These are phyloP conservation scores for Intellagama lesueurii DNA, from an alignment of 2,797 vertebrate genomes.

Conservation along the genomic window DNA sequence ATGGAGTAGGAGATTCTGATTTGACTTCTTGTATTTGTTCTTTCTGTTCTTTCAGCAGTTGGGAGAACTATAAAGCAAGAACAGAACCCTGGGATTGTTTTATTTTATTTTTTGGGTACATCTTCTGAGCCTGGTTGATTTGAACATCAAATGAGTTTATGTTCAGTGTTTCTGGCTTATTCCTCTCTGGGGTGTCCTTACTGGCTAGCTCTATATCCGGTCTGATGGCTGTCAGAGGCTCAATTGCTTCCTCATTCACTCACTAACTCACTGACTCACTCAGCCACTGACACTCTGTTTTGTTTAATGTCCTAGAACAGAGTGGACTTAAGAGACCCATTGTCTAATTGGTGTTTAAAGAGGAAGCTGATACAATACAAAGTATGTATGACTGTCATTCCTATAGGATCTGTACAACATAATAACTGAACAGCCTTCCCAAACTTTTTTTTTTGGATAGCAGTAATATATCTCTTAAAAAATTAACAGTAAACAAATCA, in stretches of 20 bases:
- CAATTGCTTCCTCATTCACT: constrained; percentile 12
- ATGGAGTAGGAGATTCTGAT: not conserved
- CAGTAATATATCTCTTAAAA: not conserved
- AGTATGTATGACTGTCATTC: not conserved
- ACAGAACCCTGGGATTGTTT: not conserved
- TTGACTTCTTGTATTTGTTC: fast-evolving
- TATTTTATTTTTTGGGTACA: not conserved
- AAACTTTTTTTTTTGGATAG: too few relatives aligned
- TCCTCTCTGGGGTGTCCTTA: not conserved
- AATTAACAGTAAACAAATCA: too few relatives aligned
- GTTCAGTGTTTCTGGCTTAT: too few relatives aligned
- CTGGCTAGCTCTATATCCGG: not conserved
- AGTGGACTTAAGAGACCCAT: not conserved
- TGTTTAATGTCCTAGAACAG: constrained; percentile 15
- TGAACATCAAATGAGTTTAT: not conserved
- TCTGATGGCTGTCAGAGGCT: not conserved
- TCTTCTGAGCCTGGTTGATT: not conserved
- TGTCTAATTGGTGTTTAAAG: not conserved
- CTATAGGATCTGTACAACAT: not conserved
- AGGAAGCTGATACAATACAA: not conserved
- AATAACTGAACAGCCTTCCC: not conserved
- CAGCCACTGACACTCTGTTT: not conserved
- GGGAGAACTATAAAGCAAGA: not conserved
- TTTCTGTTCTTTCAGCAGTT: not conserved
- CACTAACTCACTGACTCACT: not conserved